phyloP scores from a whole-genome alignment of 2,888 invertebrate genomes.

The Calameuta pallipes region DNA sequence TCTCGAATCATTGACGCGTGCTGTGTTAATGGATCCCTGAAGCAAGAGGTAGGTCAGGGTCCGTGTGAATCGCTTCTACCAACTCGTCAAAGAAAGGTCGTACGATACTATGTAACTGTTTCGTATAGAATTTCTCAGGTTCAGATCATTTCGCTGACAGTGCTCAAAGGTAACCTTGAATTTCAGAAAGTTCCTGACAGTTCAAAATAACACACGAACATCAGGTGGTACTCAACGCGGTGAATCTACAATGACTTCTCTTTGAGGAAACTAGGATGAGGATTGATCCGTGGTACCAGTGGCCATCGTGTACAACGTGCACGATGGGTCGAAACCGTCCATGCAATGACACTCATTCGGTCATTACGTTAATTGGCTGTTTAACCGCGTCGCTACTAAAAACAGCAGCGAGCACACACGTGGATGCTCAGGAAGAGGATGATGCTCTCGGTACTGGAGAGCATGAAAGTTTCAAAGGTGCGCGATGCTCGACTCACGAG shows the following conservation, averaged over 20 bases:
- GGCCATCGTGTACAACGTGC: neutral
- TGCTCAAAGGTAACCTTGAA: neutral
- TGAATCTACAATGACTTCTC: neutral
- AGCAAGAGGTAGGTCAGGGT: neutral
- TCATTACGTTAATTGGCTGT: neutral
- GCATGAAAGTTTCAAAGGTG: neutral
- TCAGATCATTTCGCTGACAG: neutral
- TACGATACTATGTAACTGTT: neutral
- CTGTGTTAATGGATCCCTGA: neutral
- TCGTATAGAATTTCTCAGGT: neutral
- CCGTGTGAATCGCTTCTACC: neutral
- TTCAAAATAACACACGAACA: neutral
- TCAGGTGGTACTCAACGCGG: neutral
- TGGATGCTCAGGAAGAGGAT: too few species aligned
- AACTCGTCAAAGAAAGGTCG: neutral
- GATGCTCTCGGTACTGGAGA: too few species aligned
- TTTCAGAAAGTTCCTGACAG: neutral
- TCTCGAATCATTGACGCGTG: neutral
- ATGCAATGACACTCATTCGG: neutral
- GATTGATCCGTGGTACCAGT: neutral
- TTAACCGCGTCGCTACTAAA: neutral
- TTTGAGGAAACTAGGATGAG: neutral
- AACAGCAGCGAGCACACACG: neutral
- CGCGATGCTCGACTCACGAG: neutral
- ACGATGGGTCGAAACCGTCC: neutral